Conservation (phyloP, 2,888 invertebrate species). For the Ceratothoa steindachneri region DNA sequence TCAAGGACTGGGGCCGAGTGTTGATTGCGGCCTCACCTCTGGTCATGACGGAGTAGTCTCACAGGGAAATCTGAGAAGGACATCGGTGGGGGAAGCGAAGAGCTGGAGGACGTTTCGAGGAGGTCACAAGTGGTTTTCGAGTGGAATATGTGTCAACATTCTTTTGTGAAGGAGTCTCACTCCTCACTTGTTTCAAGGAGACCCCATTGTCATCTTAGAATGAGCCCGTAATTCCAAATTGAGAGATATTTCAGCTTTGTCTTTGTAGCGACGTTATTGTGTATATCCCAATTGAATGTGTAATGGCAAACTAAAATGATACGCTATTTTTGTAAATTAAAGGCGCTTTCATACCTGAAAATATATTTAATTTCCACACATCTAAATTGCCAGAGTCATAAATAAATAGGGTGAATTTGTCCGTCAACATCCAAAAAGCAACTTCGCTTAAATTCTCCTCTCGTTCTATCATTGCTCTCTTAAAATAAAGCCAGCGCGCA, state of each 20-base stretch:
- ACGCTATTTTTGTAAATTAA: too few relatives aligned
- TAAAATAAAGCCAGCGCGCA: background rate
- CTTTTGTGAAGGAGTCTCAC: background rate
- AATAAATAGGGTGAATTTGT: too few relatives aligned
- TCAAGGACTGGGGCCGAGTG: background rate
- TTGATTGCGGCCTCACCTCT: background rate
- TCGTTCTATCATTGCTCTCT: background rate
- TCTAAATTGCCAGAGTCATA: too few relatives aligned
- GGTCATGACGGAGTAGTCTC: background rate
- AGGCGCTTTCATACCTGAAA: too few relatives aligned
- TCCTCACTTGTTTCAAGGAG: background rate
- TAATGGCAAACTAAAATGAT: too few relatives aligned
- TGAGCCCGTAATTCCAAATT: too few relatives aligned
- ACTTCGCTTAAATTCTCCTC: background rate
- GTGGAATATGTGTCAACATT: background rate
- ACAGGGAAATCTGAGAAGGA: background rate
- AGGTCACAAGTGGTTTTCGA: background rate
- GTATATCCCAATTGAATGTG: too few relatives aligned
- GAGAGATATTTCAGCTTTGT: too few relatives aligned
- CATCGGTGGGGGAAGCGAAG: background rate
- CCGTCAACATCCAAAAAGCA: background rate
- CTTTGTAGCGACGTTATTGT: too few relatives aligned
- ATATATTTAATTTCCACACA: too few relatives aligned
- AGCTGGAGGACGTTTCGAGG: background rate
- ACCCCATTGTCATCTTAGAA: background rate